Conservation (phyloP, 37 sponge, comb jelly and placozoan genomes). For the Tethya wilhelma region DNA sequence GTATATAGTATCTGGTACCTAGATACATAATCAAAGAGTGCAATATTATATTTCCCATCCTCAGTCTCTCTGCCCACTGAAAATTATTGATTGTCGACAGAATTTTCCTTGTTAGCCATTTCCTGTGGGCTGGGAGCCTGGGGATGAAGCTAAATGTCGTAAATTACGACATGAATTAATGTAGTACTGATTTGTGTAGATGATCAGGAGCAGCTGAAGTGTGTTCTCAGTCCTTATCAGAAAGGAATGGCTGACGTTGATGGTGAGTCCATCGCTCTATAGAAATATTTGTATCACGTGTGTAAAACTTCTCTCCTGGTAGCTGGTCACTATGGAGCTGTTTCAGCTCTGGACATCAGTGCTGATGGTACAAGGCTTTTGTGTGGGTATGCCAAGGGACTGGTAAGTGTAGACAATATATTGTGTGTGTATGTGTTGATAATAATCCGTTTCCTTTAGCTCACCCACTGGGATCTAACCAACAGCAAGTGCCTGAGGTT, state of each 20-base stretch:
- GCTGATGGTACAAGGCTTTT: slow-evolving; percentile 71
- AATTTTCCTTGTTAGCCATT: too few species aligned
- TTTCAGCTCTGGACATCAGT: slow-evolving; percentile 76
- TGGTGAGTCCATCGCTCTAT: slow-evolving; percentile 23
- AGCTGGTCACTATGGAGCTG: slow-evolving; percentile 74
- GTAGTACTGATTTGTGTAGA: too few species aligned
- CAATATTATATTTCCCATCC: too few species aligned
- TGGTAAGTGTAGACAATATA: slow-evolving; percentile 43
- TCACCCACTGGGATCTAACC: slow-evolving; percentile 81
- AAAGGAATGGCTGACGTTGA: slow-evolving; percentile 28
- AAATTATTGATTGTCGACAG: too few species aligned
- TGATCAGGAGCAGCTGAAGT: slow-evolving; percentile 42
- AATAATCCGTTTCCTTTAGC: slow-evolving; percentile 19
- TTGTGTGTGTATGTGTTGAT: background rate
- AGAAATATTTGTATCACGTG: background rate
- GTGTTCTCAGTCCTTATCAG: slow-evolving; percentile 53
- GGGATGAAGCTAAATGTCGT: too few species aligned
- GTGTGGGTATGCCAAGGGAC: slow-evolving; percentile 80
- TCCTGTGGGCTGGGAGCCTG: too few species aligned
- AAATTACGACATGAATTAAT: background rate
- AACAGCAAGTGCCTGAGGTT: slow-evolving; percentile 52
- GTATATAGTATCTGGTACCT: too few species aligned
- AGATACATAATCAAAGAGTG: too few species aligned
- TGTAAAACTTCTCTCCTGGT: background rate
- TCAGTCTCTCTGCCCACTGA: too few species aligned